phyloP scores from a whole-genome alignment of 2,888 invertebrate species.

The Clitarchus hookeri region DNA sequence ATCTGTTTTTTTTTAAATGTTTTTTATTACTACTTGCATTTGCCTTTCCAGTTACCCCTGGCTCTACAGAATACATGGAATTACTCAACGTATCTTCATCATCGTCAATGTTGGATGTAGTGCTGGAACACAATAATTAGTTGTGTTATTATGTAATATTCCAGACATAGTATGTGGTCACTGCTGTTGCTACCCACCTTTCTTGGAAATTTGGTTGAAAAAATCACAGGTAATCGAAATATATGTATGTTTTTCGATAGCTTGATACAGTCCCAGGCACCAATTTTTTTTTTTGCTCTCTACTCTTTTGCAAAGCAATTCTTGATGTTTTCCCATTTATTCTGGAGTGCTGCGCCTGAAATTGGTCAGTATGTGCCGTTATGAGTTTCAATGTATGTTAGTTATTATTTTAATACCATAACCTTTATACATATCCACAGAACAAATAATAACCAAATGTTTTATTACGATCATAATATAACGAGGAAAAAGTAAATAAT shows the following conservation, averaged over 20 bases:
- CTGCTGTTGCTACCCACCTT: not conserved
- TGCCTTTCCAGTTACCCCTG: not conserved
- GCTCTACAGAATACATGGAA: not conserved
- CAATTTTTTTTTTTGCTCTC: not conserved
- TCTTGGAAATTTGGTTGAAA: not conserved
- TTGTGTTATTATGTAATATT: not conserved
- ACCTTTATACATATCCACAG: too few species aligned
- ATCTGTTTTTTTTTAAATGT: not conserved
- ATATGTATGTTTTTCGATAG: not conserved
- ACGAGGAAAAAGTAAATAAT: too few species aligned
- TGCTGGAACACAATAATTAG: not conserved
- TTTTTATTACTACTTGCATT: not conserved
- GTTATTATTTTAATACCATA: not conserved
- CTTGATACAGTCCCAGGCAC: not conserved
- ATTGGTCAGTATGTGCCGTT: not conserved
- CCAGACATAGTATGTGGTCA: not conserved
- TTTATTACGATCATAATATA: too few species aligned
- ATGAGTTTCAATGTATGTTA: not conserved
- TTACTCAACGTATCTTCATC: not conserved
- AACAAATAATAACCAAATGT: too few species aligned
- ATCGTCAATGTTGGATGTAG: not conserved
- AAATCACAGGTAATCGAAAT: not conserved
- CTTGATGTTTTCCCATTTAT: not conserved
- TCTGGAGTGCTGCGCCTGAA: not conserved
- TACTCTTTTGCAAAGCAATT: not conserved